Evolutionary conservation across 1,140 invertebrate genomes (phyloP).

Genomic region (Caenorhabditis remanei): DNA sequence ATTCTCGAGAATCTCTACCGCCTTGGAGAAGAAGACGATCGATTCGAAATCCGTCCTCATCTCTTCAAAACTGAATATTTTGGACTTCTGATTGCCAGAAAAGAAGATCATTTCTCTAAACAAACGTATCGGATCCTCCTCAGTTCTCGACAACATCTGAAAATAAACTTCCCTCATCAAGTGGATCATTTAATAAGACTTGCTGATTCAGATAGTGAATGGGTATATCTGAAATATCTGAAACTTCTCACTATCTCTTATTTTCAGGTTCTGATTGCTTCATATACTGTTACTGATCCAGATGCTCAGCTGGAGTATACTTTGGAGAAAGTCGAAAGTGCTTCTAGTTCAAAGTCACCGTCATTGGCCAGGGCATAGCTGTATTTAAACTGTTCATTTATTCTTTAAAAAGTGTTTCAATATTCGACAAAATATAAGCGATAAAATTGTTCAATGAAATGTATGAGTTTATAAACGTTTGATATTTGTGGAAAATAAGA

Average conservation of each 20-base stretch:
- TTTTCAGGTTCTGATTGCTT: slow-evolving; percentile 9
- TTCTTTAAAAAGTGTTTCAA: too few species aligned
- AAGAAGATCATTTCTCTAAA: background rate
- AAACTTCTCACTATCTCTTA: background rate
- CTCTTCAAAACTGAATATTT: slow-evolving; percentile 38
- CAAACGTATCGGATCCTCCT: slow-evolving; percentile 19
- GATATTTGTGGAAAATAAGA: too few species aligned
- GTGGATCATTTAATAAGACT: slow-evolving; percentile 6
- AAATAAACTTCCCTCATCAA: slow-evolving; percentile 34
- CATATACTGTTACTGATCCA: background rate
- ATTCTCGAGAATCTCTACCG: slow-evolving; percentile 21
- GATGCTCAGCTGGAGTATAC: slow-evolving; percentile 7
- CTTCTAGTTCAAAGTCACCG: background rate
- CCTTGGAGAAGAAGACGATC: slow-evolving; percentile 1
- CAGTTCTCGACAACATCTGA: background rate
- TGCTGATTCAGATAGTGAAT: slow-evolving; percentile 47
- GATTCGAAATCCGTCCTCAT: slow-evolving; percentile 30
- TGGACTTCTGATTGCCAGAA: slow-evolving; percentile 25
- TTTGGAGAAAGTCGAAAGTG: background rate
- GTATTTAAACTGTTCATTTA: background rate
- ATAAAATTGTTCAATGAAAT: too few species aligned
- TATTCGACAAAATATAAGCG: background rate
- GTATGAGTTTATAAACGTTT: too few species aligned
- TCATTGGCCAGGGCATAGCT: slow-evolving; percentile 11
- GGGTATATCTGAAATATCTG: background rate